Base-by-base conservation (phyloP, 1,140 invertebrate species). In the Magallana ariakensis region DNA sequence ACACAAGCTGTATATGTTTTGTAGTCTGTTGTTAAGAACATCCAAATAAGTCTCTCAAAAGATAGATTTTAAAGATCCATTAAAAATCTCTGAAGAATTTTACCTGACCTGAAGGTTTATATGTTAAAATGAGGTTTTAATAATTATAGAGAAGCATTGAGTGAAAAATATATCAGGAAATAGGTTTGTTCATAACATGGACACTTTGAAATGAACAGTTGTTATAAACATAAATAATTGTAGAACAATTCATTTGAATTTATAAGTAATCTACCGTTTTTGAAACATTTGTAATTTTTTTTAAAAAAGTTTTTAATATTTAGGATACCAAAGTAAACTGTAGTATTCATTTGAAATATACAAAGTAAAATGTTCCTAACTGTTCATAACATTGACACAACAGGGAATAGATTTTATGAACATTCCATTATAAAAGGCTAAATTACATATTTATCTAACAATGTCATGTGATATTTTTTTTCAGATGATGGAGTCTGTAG, bases 181-280 rank as follows among this genome's bases (percentile, higher is more conserved):
- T 62, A 62, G 58, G 58, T 62, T 62, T 62, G 58, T 15, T 62
- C 58, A 62, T 62, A 62, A 62, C 58, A 62, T 62, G 58, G 58
- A 62, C 58, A 62, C 58, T 62, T 62, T 62, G 15, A 62, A 62
- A 62, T 15, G 58, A 62, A 62, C 58, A 62, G 58, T 62, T 62
- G 58, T 62, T 62, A 62, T 62, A 13, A 62, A 62, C 58, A 62
- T n/a, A n/a, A 15, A 62, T 62, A 62, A 1, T 62, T 62, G 58
- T 62, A 62, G 58, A 62, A 62, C 19, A 15, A 62, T 62, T 62
- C 13, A 62, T 15, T 62, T 62, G 58, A 62, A 62, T 1, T 62
- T 62, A 7, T 15, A 62, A 15, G 11, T 15, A 16, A 62, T 62
- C 58, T 19, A 62, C 7, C 7, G 1, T n/a, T 62, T 15, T 62